A percentile compares a stretch with the other conserved stretches of the same genome.
These are phyloP conservation scores for Gymnopithys bicolor DNA, from an alignment of 2,797 vertebrate genomes.

Conservation along the genomic window DNA sequence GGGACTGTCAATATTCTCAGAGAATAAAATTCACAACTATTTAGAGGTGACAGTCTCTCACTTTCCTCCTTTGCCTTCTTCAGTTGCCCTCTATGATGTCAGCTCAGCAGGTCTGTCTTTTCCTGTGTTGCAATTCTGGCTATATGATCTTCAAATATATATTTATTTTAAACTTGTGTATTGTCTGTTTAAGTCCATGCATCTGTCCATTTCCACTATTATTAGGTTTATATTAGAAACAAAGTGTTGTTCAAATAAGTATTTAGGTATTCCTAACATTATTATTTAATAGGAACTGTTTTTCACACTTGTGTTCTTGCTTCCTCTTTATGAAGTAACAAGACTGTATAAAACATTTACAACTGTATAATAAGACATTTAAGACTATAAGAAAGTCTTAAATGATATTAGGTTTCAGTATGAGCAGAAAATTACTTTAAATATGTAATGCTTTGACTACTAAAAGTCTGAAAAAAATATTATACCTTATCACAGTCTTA, in stretches of 20 bases:
- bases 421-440: neutral
- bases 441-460: neutral
- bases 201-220: neutral
- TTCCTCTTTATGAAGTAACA: neutral
- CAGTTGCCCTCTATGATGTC: neutral
- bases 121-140: neutral
- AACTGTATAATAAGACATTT: too few species aligned
- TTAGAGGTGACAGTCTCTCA: neutral
- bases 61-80: neutral
- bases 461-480: neutral
- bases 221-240: neutral
- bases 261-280: neutral
- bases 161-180: neutral
- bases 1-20: neutral
- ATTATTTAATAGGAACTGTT: too few species aligned
- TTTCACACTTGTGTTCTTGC: neutral
- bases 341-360: too few species aligned
- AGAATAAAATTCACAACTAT: neutral
- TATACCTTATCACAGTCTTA: conserved; percentile 82
- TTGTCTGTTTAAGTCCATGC: neutral
- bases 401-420: neutral
- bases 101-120: neutral
- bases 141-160: neutral
- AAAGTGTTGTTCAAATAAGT: neutral
- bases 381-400: neutral